Base-by-base conservation (phyloP, 2,888 invertebrate genomes). In the Hetaerina titia region DNA sequence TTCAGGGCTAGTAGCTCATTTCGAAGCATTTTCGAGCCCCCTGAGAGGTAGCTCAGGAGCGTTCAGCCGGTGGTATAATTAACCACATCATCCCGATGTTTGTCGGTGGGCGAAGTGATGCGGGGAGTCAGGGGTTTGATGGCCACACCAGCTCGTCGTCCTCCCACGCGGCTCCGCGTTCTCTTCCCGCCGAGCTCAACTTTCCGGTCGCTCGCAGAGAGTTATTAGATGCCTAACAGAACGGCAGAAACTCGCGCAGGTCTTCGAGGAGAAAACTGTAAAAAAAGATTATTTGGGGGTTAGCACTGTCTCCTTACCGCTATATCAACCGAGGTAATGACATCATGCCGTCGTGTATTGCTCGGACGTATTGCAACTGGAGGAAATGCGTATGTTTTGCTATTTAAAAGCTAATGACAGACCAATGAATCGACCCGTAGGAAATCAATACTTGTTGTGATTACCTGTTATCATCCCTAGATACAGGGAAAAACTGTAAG, bases 11-110 rank as follows among this genome's bases (percentile, higher is more conserved):
- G 92, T 45, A 90, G 45, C 90, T 31, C 63, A 64, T 92, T n/a
- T 9, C 56, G 56, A 69, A 92, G 69, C 92, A 92, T 92, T 92
- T 69, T 22, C 31, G 69, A 92, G 69, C 90, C 64, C 56, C 60
- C 60, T 90, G 17, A 60, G 25, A 60, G n/a, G 88, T 22, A 22
- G 64, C 63, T 92, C 92, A 69, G 56, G 69, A 22, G 81, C 25
- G 81, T 31, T 81, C 22, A 25, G 15, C 6, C 31, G 81, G 81
- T 31, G 81, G 31, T 4, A 15, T 81, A 31, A 81, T 81, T 81
- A 31, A 81, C 25, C 81, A 81, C 81, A 31, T 11, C 31, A 25
- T 31, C 31, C 11, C 31, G 19, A 31, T 22, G 81, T 81, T 81
- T 81, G 81, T 81, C 81, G 81, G 81, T 31, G 4, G 81, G 81